phyloP scores from a whole-genome alignment of 2,113 vertebrate species.

The cattle (Bos taurus) region DNA sequence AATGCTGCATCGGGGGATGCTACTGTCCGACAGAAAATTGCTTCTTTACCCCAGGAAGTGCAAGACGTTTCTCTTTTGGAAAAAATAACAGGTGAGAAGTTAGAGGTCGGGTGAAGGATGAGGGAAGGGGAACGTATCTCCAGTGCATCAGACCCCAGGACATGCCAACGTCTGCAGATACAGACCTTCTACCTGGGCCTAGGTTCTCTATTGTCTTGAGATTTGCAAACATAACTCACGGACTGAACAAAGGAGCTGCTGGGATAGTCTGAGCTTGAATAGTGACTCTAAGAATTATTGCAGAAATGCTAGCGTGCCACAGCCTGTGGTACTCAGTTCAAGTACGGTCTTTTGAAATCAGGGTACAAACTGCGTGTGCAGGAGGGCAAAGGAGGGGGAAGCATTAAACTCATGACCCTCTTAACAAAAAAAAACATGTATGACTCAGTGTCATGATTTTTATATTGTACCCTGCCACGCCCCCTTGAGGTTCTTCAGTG shows the following conservation, averaged over 20 bases:
- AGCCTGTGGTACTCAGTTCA: neutral
- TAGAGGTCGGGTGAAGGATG: neutral
- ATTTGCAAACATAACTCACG: neutral
- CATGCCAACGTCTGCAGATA: neutral
- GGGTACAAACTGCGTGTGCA: neutral
- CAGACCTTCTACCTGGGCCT: neutral
- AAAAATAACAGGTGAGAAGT: constrained; percentile 92
- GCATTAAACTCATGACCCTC: neutral
- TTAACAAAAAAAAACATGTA: neutral
- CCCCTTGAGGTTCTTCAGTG: neutral
- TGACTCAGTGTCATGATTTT: neutral
- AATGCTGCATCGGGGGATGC: constrained; percentile 97
- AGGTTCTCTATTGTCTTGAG: neutral
- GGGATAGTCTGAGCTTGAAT: neutral
- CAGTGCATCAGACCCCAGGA: neutral
- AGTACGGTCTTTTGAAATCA: neutral
- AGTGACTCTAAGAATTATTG: neutral
- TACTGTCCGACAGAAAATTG: constrained; percentile 97
- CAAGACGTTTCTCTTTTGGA: constrained; percentile 97
- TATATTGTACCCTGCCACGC: neutral
- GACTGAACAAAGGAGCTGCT: neutral
- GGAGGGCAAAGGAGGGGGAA: neutral
- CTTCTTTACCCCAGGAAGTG: constrained; percentile 97
- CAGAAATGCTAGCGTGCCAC: neutral
- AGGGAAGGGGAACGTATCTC: neutral